Percentiles rank a stretch among this genome's conserved stretches.
Evolutionary conservation across 2,888 invertebrate species (phyloP).

Genomic region (Protophormia terraenovae): DNA sequence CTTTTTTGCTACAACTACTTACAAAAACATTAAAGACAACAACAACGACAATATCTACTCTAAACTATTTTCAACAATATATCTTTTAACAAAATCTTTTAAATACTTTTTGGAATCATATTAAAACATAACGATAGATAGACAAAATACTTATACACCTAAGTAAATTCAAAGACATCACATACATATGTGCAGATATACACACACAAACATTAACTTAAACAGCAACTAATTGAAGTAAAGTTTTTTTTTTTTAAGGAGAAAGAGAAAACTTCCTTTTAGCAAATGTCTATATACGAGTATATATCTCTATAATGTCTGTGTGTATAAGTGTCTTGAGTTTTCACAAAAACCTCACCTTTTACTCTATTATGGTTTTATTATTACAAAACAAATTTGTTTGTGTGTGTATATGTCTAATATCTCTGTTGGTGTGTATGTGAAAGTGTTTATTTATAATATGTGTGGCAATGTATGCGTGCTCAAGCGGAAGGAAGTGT

Average conservation of each 20-base stretch:
- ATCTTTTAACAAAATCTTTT: constrained; percentile 7
- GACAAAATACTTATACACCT: background rate
- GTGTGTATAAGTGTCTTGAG: background rate
- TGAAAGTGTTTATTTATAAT: background rate
- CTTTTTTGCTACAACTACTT: background rate
- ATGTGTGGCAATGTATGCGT: background rate
- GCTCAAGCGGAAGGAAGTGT: constrained; percentile 1
- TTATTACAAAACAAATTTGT: constrained; percentile 31
- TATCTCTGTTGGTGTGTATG: background rate
- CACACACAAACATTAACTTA: background rate
- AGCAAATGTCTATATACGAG: too few relatives aligned
- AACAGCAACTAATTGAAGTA: background rate
- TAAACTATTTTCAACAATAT: background rate
- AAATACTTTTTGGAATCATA: background rate
- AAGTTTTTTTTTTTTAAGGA: too few relatives aligned
- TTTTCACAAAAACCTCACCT: constrained; percentile 38
- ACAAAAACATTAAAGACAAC: too few relatives aligned
- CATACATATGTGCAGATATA: background rate
- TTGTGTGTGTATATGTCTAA: background rate
- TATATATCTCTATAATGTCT: background rate
- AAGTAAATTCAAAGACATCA: background rate
- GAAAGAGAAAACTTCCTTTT: too few relatives aligned
- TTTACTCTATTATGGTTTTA: constrained; percentile 52
- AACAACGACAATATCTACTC: too few relatives aligned
- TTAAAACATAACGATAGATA: background rate